Conservation (phyloP, 2,113 vertebrate species). For the Phycodurus eques region DNA sequence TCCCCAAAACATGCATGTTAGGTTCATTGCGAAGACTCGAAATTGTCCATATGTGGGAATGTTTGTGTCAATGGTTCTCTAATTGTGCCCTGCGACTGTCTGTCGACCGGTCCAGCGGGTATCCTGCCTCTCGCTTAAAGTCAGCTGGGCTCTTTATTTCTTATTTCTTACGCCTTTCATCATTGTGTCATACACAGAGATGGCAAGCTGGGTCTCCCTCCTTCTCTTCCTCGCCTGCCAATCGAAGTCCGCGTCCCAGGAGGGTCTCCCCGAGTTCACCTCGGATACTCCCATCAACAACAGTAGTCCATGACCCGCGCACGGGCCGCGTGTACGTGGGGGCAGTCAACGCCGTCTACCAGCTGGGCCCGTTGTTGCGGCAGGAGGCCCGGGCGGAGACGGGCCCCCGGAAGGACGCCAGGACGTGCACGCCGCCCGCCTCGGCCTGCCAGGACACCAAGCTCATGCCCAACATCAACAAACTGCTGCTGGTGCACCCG, state of each 20-base stretch:
- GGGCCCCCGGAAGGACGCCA: conserved; percentile 81
- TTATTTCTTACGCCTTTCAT: not conserved
- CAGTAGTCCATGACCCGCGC: conserved; percentile 78
- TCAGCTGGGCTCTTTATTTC: no score
- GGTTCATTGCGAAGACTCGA: no score
- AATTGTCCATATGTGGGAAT: no score
- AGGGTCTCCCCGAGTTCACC: conserved; percentile 42
- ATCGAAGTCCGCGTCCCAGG: conserved; percentile 31
- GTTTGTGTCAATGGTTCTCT: no score
- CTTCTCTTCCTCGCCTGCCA: conserved; percentile 54
- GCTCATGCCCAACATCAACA: conserved; percentile 83
- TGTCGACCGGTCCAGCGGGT: no score
- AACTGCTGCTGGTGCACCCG: conserved; percentile 83
- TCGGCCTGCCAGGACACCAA: conserved; percentile 76
- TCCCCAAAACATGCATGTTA: no score
- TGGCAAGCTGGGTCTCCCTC: conserved; percentile 69
- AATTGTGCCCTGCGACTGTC: no score
- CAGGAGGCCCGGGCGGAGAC: conserved; percentile 60
- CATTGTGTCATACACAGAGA: conserved; percentile 55
- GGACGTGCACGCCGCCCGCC: conserved; percentile 85
- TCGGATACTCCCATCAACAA: conserved; percentile 83
- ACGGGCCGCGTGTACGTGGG: conserved; percentile 87
- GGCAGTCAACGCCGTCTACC: conserved; percentile 83
- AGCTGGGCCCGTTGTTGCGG: conserved; percentile 74
- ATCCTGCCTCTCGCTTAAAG: no score